Conservation (phyloP, 2,888 invertebrate species). For the Zelleria hepariella region DNA sequence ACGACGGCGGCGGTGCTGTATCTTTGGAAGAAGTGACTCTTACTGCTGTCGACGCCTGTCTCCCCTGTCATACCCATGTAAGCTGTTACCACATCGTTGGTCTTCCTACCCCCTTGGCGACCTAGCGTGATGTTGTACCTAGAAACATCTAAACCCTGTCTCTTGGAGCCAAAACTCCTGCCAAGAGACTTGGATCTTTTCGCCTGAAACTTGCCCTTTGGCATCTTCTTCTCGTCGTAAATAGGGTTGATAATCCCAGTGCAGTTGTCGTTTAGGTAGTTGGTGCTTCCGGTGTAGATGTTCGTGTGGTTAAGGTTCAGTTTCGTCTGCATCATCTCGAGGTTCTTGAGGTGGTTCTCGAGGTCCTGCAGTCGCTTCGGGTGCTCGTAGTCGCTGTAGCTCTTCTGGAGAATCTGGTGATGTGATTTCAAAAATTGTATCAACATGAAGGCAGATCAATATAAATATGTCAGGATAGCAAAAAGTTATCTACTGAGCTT, state of each 20-base stretch:
- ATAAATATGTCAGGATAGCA: too few species aligned
- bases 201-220: constrained; percentile 48
- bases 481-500: too few species aligned
- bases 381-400: constrained; percentile 40
- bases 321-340: constrained; percentile 19
- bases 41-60: constrained; percentile 43
- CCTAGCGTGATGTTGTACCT: constrained; percentile 55
- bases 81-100: constrained; percentile 58
- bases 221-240: constrained; percentile 49
- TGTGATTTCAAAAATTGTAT: neutral
- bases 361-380: constrained; percentile 23
- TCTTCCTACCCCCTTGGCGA: constrained; percentile 35
- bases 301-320: constrained; percentile 10
- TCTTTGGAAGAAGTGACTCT: constrained; percentile 46
- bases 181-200: constrained; percentile 57
- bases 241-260: constrained; percentile 59
- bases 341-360: constrained; percentile 23
- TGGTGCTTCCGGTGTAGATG: neutral
- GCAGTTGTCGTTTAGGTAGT: constrained; percentile 21
- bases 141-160: constrained; percentile 38
- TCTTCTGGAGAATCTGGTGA: constrained; percentile 26
- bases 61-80: constrained; percentile 44
- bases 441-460: neutral
- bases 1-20: constrained; percentile 41
- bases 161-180: constrained; percentile 43